These are phyloP conservation scores for Rhingia campestris DNA, from an alignment of 2,888 invertebrate genomes.

Conservation along the genomic window DNA sequence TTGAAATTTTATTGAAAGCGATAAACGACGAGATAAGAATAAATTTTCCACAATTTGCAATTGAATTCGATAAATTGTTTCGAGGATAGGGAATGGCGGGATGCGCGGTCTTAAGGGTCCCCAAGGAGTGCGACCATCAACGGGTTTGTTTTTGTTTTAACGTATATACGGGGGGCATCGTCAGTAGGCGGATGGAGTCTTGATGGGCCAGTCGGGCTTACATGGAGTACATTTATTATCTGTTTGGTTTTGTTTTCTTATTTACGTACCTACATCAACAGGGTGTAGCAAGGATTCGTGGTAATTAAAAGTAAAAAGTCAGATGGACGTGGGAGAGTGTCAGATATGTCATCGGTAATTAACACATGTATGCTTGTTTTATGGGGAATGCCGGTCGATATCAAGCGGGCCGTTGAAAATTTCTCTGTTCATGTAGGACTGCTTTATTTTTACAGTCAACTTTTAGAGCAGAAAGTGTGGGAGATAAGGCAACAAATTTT, in stretches of 20 bases:
- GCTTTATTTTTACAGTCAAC: no score
- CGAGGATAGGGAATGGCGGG: constrained; percentile 32
- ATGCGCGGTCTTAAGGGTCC: constrained; percentile 11
- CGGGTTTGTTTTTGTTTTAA: constrained; percentile 4
- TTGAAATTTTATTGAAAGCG: constrained; percentile 68
- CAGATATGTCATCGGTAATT: constrained; percentile 18
- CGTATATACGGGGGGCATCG: constrained; percentile 32
- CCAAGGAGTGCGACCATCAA: constrained; percentile 29
- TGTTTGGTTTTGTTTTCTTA: background rate
- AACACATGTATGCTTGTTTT: constrained; percentile 1
- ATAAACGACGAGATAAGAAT: constrained; percentile 74
- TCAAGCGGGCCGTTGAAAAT: no score
- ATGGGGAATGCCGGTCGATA: no score
- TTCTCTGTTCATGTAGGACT: no score
- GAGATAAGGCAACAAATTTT: no score
- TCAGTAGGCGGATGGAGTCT: constrained; percentile 57
- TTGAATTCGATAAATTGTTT: constrained; percentile 64
- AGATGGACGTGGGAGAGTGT: constrained; percentile 20
- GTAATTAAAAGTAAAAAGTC: constrained; percentile 34
- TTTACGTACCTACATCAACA: constrained; percentile 25
- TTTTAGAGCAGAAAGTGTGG: no score
- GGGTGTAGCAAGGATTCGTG: constrained; percentile 40
- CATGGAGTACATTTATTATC: constrained; percentile 36
- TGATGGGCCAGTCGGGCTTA: constrained; percentile 29
- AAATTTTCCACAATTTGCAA: constrained; percentile 70